These are phyloP conservation scores for Hyperoplus lanceolatus DNA, from an alignment of 2,797 vertebrate genomes.

Conservation along the genomic window DNA sequence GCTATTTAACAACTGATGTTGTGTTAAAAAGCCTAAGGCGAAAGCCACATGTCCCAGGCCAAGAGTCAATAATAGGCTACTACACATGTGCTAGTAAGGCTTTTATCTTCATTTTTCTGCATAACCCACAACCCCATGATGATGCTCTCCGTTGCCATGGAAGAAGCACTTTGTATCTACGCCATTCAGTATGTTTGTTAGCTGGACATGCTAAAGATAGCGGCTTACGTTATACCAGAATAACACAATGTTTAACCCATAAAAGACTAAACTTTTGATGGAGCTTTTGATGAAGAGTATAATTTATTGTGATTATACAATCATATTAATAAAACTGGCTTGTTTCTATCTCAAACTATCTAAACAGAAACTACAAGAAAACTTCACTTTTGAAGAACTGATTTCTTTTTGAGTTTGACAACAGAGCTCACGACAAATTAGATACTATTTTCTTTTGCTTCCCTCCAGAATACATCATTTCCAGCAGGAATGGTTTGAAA, in stretches of 20 bases:
- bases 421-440: conserved; percentile 41
- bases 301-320: neutral
- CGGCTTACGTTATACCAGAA: neutral
- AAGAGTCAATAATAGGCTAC: neutral
- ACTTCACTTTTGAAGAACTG: conserved; percentile 12
- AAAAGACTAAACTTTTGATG: neutral
- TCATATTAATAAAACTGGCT: no score
- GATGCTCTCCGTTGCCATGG: no score
- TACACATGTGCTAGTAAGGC: no score
- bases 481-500: conserved; percentile 39
- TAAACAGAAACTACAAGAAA: neutral
- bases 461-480: conserved; percentile 37
- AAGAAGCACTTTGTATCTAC: no score
- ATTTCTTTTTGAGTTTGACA: conserved; percentile 31
- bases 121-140: no score
- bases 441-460: conserved; percentile 31
- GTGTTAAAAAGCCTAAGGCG: neutral
- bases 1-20: neutral
- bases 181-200: no score
- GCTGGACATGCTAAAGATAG: neutral
- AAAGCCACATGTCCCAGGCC: neutral
- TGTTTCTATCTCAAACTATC: neutral
- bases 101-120: no score
- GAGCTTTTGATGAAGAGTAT: no score
- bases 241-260: neutral